Evolutionary conservation across 2,888 invertebrate genomes (phyloP).

Genomic region (Drosophila imparisetae): DNA sequence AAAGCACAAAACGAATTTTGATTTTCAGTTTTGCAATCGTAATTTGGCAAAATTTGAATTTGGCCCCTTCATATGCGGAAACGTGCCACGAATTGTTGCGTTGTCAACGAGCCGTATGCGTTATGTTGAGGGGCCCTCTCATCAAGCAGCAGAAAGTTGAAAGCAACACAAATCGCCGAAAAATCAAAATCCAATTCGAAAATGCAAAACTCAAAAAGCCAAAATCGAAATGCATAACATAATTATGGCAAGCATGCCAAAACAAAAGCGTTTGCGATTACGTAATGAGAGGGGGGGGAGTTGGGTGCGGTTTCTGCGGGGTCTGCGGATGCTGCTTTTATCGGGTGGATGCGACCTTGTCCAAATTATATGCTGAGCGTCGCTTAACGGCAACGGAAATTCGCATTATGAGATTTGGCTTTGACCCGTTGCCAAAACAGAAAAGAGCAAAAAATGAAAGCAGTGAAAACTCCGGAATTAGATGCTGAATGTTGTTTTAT

Average conservation of each 20-base stretch:
- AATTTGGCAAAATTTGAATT: constrained; percentile 11
- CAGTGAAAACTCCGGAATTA: constrained; percentile 3
- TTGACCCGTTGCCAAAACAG: constrained; percentile 17
- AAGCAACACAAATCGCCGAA: constrained; percentile 28
- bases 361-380: constrained; percentile 75
- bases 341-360: constrained; percentile 55
- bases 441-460: neutral
- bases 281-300: neutral
- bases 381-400: constrained; percentile 73
- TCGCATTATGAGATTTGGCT: constrained; percentile 68
- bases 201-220: constrained; percentile 59
- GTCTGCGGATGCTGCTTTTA: neutral
- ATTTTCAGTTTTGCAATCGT: constrained; percentile 25
- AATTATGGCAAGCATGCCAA: constrained; percentile 52
- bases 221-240: constrained; percentile 76
- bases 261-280: constrained; percentile 18
- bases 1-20: constrained; percentile 31
- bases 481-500: constrained; percentile 10
- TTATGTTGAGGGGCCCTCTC: constrained; percentile 44
- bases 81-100: constrained; percentile 45
- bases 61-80: constrained; percentile 29
- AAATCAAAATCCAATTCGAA: constrained; percentile 52
- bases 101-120: constrained; percentile 60
- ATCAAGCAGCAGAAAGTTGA: constrained; percentile 25
- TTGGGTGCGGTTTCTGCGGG: too few species aligned